Evolutionary conservation across 2,888 invertebrate genomes (phyloP).

Genomic region (Tenodera sinensis): DNA sequence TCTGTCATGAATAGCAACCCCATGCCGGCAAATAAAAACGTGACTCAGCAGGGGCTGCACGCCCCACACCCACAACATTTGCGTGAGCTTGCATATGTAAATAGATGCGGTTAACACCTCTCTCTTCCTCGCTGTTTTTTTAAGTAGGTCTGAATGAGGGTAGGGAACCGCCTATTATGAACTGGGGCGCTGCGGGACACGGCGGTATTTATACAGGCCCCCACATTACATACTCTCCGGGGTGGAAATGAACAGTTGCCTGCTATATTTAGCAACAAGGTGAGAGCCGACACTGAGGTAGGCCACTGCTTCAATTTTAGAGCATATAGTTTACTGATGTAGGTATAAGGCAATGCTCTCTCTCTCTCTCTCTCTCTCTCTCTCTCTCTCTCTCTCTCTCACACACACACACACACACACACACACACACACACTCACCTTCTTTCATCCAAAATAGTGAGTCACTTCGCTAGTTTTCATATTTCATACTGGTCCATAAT

Average conservation of each 20-base stretch:
- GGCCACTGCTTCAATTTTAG: too few species aligned
- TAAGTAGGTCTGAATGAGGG: neutral
- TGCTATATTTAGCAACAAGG: neutral
- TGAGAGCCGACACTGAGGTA: neutral
- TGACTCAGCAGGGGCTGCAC: neutral
- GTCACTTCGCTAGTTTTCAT: too few species aligned
- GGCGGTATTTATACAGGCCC: neutral
- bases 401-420: too few species aligned
- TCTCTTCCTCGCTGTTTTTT: neutral
- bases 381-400: too few species aligned
- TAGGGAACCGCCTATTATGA: neutral
- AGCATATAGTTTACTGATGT: too few species aligned
- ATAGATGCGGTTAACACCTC: slow-evolving; percentile 12
- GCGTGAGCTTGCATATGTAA: slow-evolving; percentile 12
- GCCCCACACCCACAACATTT: neutral
- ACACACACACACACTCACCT: too few species aligned
- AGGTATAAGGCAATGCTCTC: too few species aligned
- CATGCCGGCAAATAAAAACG: neutral
- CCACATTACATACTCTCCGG: neutral
- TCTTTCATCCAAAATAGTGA: too few species aligned
- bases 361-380: too few species aligned
- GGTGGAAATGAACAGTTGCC: neutral
- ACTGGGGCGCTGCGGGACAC: neutral
- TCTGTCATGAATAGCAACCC: neutral
- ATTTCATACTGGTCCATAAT: too few species aligned